Base-by-base conservation (phyloP, 2,888 invertebrate genomes). In the Cheilosia variabilis region DNA sequence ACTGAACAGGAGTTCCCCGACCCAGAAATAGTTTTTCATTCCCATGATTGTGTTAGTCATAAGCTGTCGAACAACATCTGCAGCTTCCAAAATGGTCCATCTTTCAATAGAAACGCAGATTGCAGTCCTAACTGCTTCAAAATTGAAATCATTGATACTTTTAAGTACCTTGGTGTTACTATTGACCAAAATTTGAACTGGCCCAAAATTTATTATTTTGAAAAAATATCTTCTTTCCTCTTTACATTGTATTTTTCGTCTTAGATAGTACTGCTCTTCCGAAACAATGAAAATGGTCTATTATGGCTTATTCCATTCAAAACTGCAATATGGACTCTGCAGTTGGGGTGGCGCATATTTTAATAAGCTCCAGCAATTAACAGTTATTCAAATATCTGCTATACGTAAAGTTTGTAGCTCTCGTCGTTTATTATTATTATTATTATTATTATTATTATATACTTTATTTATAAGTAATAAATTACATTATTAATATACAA, bases 1-100 rank as follows among this genome's bases (percentile, higher is more conserved):
- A 41, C 22, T 15, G 37, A n/a, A 10, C 41, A 58, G 41, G 58
- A 58, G 37, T 57, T n/a, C 19, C 57, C 57, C n/a, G 57, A 57
- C 19, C 19, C 37, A 10, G 60, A 60, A 15, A 24, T 62, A 10
- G 22, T 62, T n/a, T 62, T 62, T 45, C 27, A 62, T 62, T 62
- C 62, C 3, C 27, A 62, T 45, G 58, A 58, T n/a, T 58, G 58
- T 41, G 13, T 17, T 7, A 37, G 37, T 22, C 19, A 57, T 9
- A n/a, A 55, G n/a, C 10, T 63, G 17, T 6, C 24, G 27, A 63
- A 63, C 62, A 43, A 27, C 31, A 31, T 13, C 24, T 31, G 47
- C 31, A 63, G 47, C 4, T 22, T 47, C 47, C 63, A 31, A 63
- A 63, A 22, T 60, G 58, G 10, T 58, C 13, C 19, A 19, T 19